These are phyloP conservation scores for Limnephilus lunatus DNA, from an alignment of 2,888 invertebrate species.

Conservation along the genomic window DNA sequence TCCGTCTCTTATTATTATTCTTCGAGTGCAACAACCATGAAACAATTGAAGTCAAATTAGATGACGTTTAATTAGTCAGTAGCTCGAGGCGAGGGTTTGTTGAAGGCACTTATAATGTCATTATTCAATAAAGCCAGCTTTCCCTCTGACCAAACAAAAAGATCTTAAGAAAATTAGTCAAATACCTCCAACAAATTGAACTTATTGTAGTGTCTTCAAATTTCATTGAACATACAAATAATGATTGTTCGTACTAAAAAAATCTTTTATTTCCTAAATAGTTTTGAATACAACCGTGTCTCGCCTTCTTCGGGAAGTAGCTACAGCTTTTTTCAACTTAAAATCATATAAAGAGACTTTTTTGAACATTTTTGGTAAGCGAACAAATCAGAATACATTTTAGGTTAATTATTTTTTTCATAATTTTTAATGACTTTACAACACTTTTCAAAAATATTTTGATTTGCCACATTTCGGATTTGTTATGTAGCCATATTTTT, in stretches of 20 bases:
- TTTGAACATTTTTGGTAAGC: no score
- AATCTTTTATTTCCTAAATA: no score
- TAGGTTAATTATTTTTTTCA: no score
- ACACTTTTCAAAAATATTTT: no score
- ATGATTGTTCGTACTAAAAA: not conserved
- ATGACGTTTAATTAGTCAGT: slow-evolving; percentile 5
- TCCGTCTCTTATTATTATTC: slow-evolving; percentile 1
- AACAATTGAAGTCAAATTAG: slow-evolving; percentile 21
- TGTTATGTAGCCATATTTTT: no score
- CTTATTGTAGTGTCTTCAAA: not conserved
- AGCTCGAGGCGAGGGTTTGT: slow-evolving; percentile 6
- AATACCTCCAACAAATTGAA: not conserved
- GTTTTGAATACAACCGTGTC: no score
- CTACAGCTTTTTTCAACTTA: no score
- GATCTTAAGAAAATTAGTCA: not conserved
- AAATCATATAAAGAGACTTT: no score
- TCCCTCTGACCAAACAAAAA: not conserved
- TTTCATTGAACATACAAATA: not conserved
- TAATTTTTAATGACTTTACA: no score
- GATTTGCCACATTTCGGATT: no score
- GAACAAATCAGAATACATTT: no score
- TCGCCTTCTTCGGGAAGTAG: no score
- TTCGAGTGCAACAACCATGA: slow-evolving; percentile 9
- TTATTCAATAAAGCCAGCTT: not conserved
- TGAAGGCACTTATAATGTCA: not conserved